Percentiles rank a stretch among this genome's conserved stretches.
These are phyloP conservation scores for Gonioctena quinquepunctata DNA, from an alignment of 1,140 invertebrate species.

Conservation along the genomic window DNA sequence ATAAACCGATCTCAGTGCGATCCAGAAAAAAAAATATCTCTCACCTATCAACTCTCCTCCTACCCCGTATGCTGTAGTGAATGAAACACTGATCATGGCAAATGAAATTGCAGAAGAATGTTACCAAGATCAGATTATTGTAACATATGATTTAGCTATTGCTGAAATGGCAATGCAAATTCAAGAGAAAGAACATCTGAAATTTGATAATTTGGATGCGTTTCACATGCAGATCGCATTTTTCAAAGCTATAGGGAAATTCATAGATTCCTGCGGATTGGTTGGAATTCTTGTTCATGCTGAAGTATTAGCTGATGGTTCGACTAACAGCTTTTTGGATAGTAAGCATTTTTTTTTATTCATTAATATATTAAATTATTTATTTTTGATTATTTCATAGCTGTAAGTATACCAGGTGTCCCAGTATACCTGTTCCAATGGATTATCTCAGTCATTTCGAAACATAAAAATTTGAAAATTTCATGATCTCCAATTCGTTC, in stretches of 20 bases:
- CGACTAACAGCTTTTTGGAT: constrained; percentile 50
- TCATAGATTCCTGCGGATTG: constrained; percentile 49
- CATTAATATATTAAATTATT: not conserved
- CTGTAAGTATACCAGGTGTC: no score
- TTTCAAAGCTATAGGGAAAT: constrained; percentile 54
- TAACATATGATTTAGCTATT: constrained; percentile 54
- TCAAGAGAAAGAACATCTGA: constrained; percentile 45
- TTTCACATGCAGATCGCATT: constrained; percentile 54
- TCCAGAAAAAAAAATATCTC: constrained; percentile 43
- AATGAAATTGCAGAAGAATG: constrained; percentile 30
- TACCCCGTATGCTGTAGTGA: constrained; percentile 37
- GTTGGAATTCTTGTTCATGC: constrained; percentile 46
- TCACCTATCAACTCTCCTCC: not conserved
- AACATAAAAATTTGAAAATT: constrained; percentile 11
- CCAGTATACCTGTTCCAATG: no score
- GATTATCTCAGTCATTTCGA: no score
- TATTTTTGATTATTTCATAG: not conserved
- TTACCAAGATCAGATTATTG: constrained; percentile 26
- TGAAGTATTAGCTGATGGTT: constrained; percentile 51
- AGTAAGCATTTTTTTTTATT: constrained; percentile 50
- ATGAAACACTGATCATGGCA: constrained; percentile 35
- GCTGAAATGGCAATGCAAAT: constrained; percentile 54
- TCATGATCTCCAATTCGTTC: constrained; percentile 18
- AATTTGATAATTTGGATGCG: constrained; percentile 44
- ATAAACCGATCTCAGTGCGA: constrained; percentile 48